Evolutionary conservation across 2,797 vertebrate genomes (phyloP).

Genomic region (Bradypus variegatus): DNA sequence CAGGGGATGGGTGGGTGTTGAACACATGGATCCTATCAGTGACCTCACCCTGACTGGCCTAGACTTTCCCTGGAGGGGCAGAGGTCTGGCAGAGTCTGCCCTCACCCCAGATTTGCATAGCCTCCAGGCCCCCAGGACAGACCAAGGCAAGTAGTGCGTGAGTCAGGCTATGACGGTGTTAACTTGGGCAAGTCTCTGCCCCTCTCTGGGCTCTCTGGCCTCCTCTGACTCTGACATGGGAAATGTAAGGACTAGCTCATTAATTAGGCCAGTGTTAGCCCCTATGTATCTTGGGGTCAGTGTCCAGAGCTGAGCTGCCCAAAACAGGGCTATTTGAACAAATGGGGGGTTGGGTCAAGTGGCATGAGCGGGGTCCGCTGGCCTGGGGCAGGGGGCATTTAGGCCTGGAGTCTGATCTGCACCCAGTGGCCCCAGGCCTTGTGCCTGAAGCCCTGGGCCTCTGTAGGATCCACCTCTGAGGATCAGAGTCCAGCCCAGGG

Average conservation of each 20-base stretch:
- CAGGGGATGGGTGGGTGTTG: not conserved
- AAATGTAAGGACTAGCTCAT: not conserved
- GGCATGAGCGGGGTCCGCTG: not conserved
- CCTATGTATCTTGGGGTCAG: not conserved
- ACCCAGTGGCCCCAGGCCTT: not conserved
- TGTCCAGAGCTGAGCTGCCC: not conserved
- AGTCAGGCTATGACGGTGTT: not conserved
- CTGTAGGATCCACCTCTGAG: not conserved
- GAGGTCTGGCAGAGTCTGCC: not conserved
- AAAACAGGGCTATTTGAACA: not conserved
- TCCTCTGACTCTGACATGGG: not conserved
- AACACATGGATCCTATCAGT: constrained; percentile 8
- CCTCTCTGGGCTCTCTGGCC: not conserved
- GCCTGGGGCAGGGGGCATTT: not conserved
- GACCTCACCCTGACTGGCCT: constrained; percentile 35
- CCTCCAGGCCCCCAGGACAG: not conserved
- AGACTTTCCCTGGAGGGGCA: not conserved
- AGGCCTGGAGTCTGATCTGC: not conserved
- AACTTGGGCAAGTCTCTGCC: not conserved
- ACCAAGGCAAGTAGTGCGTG: not conserved
- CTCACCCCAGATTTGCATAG: not conserved
- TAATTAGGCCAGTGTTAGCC: not conserved
- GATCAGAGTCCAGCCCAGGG: not conserved
- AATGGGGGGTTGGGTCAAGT: no score
- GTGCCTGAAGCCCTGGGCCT: not conserved